Base-by-base conservation (phyloP, 2,888 invertebrate species). In the Taphrorychus bicolor region DNA sequence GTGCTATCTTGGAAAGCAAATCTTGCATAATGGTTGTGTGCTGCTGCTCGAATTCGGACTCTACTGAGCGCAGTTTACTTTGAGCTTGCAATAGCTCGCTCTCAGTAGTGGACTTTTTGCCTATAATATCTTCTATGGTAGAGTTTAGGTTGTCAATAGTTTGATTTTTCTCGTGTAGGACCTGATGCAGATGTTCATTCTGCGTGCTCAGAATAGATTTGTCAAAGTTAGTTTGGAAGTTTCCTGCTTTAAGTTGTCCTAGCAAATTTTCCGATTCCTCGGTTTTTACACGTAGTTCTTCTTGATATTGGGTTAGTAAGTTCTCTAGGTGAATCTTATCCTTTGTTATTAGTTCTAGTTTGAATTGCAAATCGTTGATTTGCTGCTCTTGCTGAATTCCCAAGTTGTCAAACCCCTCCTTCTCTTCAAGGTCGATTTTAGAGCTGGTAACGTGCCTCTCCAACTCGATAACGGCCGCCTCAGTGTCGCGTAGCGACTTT, bases 1-100 rank as follows among this genome's bases (percentile, higher is more conserved):
- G 24, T 23, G 40, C 22, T 16, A 49, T 45, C 53, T 63, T 63
- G 4, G 21, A 45, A n/a, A 17, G 22, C 45, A 65, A 48, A 14
- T 42, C 49, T n/a, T 59, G 48, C 23, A 59, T 67, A 53, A n/a
- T 80, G 71, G 79, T 81, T 69, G 79, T 80, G 67, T 78, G 80
- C 0, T 79, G 60, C 61, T 40, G 64, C 23, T 40, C 53, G 69
- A 21, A 73, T 49, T 70, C 67, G 4, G 66, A 59, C 18, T 70
- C 64, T 49, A 66, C 73, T 2, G 61, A 52, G 9, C 71, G 70
- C 21, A 76, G 42, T 23, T 32, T n/a, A 32, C 67, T 53, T 16
- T 63, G 71, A 58, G 71, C 16, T 22, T 66, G 32, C 16, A 24
- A 54, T 61, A 45, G 65, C 42, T 45, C 72, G 56, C 70, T 73